These are phyloP conservation scores for Megaceryle maxima DNA, from an alignment of 2,113 vertebrate genomes.

Conservation along the genomic window DNA sequence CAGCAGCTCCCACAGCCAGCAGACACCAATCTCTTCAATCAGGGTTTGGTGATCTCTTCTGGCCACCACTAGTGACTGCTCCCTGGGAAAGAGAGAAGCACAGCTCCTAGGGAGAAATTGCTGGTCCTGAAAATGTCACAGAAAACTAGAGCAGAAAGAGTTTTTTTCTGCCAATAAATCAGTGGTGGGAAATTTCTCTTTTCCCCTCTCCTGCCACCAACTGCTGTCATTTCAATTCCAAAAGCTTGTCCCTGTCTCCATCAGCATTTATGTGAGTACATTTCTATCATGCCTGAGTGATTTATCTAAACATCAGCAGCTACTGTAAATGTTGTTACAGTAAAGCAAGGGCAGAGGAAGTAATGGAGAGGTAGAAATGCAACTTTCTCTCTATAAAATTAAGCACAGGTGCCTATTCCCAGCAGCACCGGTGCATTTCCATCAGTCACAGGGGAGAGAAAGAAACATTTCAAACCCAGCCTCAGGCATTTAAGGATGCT, in stretches of 20 bases:
- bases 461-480: neutral
- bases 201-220: neutral
- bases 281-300: constrained; percentile 15
- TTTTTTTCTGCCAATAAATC: neutral
- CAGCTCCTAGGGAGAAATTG: neutral
- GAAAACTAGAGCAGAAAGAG: neutral
- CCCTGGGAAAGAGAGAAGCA: neutral
- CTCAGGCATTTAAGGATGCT: neutral
- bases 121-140: neutral
- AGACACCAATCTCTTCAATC: neutral
- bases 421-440: neutral
- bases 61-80: neutral
- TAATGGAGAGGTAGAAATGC: neutral
- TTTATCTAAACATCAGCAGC: constrained; percentile 42
- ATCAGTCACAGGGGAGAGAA: neutral
- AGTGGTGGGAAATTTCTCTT: neutral
- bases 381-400: neutral
- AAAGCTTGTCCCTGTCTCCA: constrained; percentile 39
- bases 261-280: constrained; percentile 30
- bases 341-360: neutral
- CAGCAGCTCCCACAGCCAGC: fast-evolving
- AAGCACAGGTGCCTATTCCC: neutral
- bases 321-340: neutral
- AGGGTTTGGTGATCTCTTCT: neutral
- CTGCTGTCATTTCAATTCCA: constrained; percentile 13